Evolutionary conservation across 1,140 invertebrate species (phyloP).

Genomic region (Neodiprion virginianus): DNA sequence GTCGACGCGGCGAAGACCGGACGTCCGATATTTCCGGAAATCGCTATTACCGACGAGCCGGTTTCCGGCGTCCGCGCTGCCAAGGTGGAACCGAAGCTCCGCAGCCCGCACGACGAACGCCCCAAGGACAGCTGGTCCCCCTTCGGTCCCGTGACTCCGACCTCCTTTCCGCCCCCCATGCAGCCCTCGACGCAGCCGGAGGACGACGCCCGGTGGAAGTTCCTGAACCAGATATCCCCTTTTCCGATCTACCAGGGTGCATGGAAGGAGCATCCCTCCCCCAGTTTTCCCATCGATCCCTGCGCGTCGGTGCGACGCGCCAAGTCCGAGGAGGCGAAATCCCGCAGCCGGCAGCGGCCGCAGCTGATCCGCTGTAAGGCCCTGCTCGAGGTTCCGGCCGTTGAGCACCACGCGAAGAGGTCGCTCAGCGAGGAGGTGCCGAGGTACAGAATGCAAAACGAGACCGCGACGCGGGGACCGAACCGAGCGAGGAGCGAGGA

Average conservation of each 20-base stretch:
- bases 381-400: conserved; percentile 48
- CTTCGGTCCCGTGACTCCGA: conserved; percentile 51
- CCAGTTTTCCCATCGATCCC: conserved; percentile 20
- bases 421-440: conserved; percentile 58
- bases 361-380: conserved; percentile 52
- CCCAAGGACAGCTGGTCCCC: conserved; percentile 34
- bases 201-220: conserved; percentile 49
- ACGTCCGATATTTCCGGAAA: conserved; percentile 53
- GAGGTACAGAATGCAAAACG: conserved; percentile 32
- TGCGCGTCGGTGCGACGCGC: conserved; percentile 29
- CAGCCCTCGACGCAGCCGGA: conserved; percentile 25
- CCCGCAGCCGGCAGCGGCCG: conserved; percentile 43
- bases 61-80: conserved; percentile 44
- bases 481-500: conserved; percentile 57
- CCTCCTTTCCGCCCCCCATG: conserved; percentile 48
- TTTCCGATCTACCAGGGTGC: conserved; percentile 59
- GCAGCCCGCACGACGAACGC: conserved; percentile 41
- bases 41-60: conserved; percentile 47
- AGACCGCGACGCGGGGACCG: conserved; percentile 36
- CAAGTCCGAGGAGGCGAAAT: conserved; percentile 33
- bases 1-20: conserved; percentile 52
- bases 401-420: conserved; percentile 44
- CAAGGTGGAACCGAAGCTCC: conserved; percentile 56
- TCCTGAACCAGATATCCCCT: conserved; percentile 53
- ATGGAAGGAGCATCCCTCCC: conserved; percentile 51